These are phyloP conservation scores for Harmothoe impar DNA, from an alignment of 2,888 invertebrate genomes.

Conservation along the genomic window DNA sequence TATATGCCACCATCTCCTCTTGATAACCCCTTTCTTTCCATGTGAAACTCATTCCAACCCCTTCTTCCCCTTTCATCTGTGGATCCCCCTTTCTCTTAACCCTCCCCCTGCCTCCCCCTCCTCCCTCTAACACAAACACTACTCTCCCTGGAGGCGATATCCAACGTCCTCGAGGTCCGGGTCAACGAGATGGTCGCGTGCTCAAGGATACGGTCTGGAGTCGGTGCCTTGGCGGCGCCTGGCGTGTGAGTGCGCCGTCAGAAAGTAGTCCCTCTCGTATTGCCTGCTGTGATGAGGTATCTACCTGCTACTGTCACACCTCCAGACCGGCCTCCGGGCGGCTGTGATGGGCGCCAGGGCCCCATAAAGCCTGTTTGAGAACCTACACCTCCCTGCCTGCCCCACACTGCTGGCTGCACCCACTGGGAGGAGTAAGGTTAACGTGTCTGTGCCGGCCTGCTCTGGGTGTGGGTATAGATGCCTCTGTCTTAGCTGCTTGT, in stretches of 20 bases:
- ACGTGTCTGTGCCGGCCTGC: too few species aligned
- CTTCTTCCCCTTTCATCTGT: background rate
- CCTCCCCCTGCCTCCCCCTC: background rate
- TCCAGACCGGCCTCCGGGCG: background rate
- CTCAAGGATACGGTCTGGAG: background rate
- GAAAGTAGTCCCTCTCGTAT: background rate
- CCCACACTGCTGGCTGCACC: background rate
- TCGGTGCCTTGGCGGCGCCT: conserved; percentile 1
- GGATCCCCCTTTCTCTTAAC: background rate
- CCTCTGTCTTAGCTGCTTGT: background rate
- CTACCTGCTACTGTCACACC: background rate
- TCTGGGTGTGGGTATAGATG: too few species aligned
- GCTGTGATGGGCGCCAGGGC: background rate
- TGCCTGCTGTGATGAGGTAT: background rate
- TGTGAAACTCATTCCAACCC: background rate
- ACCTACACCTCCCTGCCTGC: conserved; percentile 1
- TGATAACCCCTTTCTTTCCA: background rate
- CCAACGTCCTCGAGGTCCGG: conserved; percentile 19
- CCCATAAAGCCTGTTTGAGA: conserved; percentile 24
- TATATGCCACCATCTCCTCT: background rate
- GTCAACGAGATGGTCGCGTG: conserved; percentile 38
- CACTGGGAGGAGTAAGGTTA: too few species aligned
- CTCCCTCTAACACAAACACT: background rate
- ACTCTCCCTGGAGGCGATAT: conserved; percentile 24
- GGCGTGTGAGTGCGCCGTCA: conserved; percentile 29